Conservation (phyloP, 2,797 vertebrate species). For the Diplodus puntazzo region DNA sequence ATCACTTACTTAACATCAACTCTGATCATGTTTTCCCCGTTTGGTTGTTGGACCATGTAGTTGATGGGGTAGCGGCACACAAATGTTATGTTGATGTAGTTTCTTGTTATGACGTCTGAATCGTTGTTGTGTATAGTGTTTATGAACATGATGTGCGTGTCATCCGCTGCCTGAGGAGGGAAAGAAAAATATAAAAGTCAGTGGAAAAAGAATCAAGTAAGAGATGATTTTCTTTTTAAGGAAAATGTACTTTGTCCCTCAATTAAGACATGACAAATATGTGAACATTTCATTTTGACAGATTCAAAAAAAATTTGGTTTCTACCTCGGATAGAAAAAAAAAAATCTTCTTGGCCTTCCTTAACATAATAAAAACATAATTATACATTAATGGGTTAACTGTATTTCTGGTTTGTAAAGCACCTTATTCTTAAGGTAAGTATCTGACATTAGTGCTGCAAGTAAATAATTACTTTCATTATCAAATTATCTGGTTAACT, state of each 20-base stretch:
- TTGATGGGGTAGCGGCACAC: conserved; percentile 87
- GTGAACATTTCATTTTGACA: no score
- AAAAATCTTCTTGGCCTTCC: no score
- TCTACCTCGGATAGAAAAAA: neutral
- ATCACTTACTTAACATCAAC: conserved; percentile 81
- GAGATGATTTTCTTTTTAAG: neutral
- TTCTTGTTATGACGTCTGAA: conserved; percentile 82
- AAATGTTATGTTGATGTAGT: conserved; percentile 87
- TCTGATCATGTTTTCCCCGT: conserved; percentile 83
- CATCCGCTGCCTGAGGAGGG: conserved; percentile 79
- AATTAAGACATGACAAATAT: no score
- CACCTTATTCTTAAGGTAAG: no score
- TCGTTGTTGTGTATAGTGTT: conserved; percentile 88
- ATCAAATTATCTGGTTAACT: no score
- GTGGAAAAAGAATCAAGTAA: neutral
- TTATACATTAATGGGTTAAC: no score
- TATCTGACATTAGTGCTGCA: neutral
- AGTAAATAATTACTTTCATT: neutral
- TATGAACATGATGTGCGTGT: conserved; percentile 84
- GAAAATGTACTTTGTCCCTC: no score
- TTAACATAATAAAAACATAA: no score
- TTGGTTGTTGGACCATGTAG: conserved; percentile 85
- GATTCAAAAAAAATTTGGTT: neutral
- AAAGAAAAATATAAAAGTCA: neutral
- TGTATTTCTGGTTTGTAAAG: no score